Evolutionary conservation across 2,113 vertebrate species (phyloP), one percentile per base, ranked within the genome.

Genomic region (Danionella cerebrum): DNA sequence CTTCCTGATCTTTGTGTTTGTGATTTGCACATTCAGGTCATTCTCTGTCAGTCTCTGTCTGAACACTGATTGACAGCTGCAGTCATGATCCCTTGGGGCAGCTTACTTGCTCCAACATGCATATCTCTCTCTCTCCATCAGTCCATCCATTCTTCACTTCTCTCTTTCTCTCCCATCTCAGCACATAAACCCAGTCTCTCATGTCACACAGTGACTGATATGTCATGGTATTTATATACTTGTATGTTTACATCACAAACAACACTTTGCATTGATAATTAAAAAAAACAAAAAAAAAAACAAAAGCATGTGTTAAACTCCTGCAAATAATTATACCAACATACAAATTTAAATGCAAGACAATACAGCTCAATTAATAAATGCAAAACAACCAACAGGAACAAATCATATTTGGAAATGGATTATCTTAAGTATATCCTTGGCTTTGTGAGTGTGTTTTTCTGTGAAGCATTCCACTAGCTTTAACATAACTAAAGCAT

Each of bases 11-110:
- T 65, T 52, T 71, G 44, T 52, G 67, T 33, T 54, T 65, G 45
- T 64, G 63, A 65, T 74, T 64, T 74, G 72, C 72, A 74, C 67
- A 74, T 70, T 70, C 67, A 74, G 72, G 72, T 74, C 72, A 66
- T 51, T 64, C 57, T 73, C 58, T 73, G 65, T 69, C 71, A 73
- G 39, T 70, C 60, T 70, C 67, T 59, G 45, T 74, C 67, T 70
- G 67, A 55, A 53, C 22, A 16, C 38, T 74, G 72, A 74, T 60
- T 74, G 72, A 74, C 72, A 70, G 72, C 54, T 74, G 60, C 62
- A 60, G 62, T 74, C 60, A 70, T 70, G 60, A n/a, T 74, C 67
- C 72, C 66, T 50, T 13, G 25, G 62, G 72, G 66, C 36, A 52
- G 27, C 35, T 69, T 55, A 25, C 45, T 71, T 31, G 42, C 65